phyloP scores from a whole-genome alignment of 2,888 invertebrate genomes.

The Meliscaeva auricollis region DNA sequence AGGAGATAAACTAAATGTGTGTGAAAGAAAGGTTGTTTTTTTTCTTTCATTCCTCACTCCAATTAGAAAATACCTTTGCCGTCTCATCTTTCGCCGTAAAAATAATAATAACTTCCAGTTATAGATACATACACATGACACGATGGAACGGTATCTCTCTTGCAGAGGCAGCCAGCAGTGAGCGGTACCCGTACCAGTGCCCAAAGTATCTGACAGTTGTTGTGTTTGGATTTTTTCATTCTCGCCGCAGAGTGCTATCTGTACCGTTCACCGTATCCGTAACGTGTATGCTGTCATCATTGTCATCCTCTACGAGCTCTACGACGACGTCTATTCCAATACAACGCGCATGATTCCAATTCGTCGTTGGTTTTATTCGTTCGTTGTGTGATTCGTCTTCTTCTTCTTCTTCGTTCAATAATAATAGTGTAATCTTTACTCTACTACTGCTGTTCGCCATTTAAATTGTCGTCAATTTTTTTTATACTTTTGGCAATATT shows the following conservation, averaged over 20 bases:
- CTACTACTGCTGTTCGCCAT: slow-evolving; percentile 53
- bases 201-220: slow-evolving; percentile 48
- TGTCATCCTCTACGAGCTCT: slow-evolving; percentile 51
- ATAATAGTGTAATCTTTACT: slow-evolving; percentile 20
- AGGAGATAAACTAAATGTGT: background rate
- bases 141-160: slow-evolving; percentile 7
- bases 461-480: slow-evolving; percentile 68
- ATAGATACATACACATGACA: slow-evolving; percentile 60
- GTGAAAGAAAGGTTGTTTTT: slow-evolving; percentile 32
- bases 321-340: slow-evolving; percentile 34
- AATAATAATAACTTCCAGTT: slow-evolving; percentile 30
- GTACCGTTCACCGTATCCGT: slow-evolving; percentile 67
- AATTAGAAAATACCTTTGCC: slow-evolving; percentile 56
- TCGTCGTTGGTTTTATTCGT: slow-evolving; percentile 35
- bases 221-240: slow-evolving; percentile 62
- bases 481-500: slow-evolving; percentile 70
- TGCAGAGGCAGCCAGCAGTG: background rate
- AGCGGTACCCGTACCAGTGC: no score
- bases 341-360: slow-evolving; percentile 69
- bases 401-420: slow-evolving; percentile 49
- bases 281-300: slow-evolving; percentile 52
- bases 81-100: slow-evolving; percentile 23
- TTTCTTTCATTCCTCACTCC: slow-evolving; percentile 52
- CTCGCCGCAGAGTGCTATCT: slow-evolving; percentile 63
- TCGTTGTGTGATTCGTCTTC: slow-evolving; percentile 31